Evolutionary conservation across 2,888 invertebrate genomes (phyloP).

Genomic region (Tribolium freemani): DNA sequence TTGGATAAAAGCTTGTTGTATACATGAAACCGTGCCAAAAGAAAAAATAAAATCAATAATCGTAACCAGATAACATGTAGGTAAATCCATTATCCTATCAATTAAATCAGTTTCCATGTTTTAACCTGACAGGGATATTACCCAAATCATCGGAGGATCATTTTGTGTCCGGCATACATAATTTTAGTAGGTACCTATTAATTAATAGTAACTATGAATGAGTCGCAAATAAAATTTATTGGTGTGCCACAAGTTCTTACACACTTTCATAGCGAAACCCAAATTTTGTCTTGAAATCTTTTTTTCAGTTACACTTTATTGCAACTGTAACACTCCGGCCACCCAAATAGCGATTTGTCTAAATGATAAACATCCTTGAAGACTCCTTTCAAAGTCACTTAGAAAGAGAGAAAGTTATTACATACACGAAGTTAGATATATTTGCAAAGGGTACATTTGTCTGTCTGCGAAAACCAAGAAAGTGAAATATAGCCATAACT

Average conservation of each 20-base stretch:
- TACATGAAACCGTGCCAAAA: too few relatives aligned
- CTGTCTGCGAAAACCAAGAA: constrained; percentile 17
- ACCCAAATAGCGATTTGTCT: constrained; percentile 19
- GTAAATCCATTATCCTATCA: neutral
- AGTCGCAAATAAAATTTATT: neutral
- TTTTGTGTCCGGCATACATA: too few relatives aligned
- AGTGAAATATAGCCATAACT: constrained; percentile 12
- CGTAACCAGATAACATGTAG: neutral
- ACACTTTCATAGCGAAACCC: neutral
- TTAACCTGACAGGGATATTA: neutral
- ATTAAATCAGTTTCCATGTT: neutral
- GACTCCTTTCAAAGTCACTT: constrained; percentile 18
- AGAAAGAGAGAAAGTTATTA: constrained; percentile 19
- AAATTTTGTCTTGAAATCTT: too few relatives aligned
- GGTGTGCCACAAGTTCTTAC: neutral
- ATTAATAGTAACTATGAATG: too few relatives aligned
- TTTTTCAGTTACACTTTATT: constrained; percentile 15
- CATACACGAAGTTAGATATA: constrained; percentile 11
- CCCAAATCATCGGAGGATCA: neutral
- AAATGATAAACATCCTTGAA: constrained; percentile 18
- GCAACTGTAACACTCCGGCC: constrained; percentile 4
- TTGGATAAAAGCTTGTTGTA: too few relatives aligned
- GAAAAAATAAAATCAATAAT: neutral
- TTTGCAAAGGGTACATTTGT: constrained; percentile 10
- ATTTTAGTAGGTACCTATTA: too few relatives aligned